Evolutionary conservation across 64 coral and sea anemone genomes (phyloP).

Genomic region (Montipora capricornis): DNA sequence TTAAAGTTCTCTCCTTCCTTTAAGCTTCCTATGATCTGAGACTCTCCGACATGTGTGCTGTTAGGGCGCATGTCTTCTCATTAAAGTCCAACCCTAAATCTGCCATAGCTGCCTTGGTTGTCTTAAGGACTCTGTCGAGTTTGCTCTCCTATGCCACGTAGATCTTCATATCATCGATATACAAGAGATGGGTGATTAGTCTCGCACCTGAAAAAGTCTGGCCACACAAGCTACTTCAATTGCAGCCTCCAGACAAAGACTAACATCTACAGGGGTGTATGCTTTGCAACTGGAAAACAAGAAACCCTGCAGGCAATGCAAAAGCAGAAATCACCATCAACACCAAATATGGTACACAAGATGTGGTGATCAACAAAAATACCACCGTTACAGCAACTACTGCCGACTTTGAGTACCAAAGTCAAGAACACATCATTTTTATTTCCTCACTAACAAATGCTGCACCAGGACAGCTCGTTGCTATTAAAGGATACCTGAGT

Average conservation of each 20-base stretch:
- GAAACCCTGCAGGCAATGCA: constrained; percentile 67
- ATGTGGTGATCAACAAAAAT: constrained; percentile 61
- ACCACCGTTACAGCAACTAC: constrained; percentile 31
- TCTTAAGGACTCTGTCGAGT: too few relatives aligned
- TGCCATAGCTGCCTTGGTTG: too few relatives aligned
- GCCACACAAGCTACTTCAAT: constrained; percentile 67
- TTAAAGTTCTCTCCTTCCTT: too few relatives aligned
- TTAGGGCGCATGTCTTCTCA: too few relatives aligned
- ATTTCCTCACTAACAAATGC: constrained; percentile 42
- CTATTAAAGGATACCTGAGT: constrained; percentile 29
- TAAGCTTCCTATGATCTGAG: too few relatives aligned
- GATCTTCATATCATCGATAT: too few relatives aligned
- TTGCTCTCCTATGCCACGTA: too few relatives aligned
- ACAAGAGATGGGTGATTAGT: not conserved
- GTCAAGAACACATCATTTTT: constrained; percentile 13
- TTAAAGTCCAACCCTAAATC: too few relatives aligned
- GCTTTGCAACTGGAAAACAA: constrained; percentile 76
- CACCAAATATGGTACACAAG: constrained; percentile 45
- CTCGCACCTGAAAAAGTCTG: constrained; percentile 67
- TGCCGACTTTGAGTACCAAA: constrained; percentile 55
- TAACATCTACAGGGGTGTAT: constrained; percentile 69
- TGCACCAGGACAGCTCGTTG: constrained; percentile 59
- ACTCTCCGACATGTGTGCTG: too few relatives aligned
- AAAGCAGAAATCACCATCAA: constrained; percentile 67
- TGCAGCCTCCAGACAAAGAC: constrained; percentile 77